These are phyloP conservation scores for Lates japonicus DNA, from an alignment of 2,797 vertebrate genomes.

Conservation along the genomic window DNA sequence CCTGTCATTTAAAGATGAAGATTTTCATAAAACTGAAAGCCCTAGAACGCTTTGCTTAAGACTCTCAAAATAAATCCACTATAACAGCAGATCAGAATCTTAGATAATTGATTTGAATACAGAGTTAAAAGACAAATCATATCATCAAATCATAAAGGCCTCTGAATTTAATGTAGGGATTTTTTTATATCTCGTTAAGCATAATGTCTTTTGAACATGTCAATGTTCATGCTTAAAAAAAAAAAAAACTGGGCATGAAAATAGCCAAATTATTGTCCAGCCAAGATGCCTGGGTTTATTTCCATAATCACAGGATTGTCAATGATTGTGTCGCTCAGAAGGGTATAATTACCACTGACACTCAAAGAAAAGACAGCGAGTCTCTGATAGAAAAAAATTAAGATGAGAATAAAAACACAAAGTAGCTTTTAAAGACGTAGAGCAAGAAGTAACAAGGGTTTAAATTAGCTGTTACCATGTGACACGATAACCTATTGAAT, in stretches of 20 bases:
- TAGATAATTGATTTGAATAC: neutral
- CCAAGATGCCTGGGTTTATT: neutral
- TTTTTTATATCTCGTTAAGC: neutral
- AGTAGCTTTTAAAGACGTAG: constrained; percentile 1
- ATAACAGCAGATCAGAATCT: neutral
- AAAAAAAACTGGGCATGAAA: neutral
- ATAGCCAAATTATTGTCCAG: constrained; percentile 5
- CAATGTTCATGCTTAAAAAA: neutral
- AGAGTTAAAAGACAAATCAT: constrained; percentile 11
- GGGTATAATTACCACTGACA: neutral
- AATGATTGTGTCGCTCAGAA: neutral
- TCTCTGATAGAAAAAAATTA: neutral
- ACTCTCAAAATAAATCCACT: neutral
- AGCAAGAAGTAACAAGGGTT: constrained; percentile 16
- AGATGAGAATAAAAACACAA: neutral
- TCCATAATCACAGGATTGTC: neutral
- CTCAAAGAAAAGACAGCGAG: neutral
- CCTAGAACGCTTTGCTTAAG: neutral
- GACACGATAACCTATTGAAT: constrained; percentile 11
- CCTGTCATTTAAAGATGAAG: neutral
- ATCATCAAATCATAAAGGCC: neutral
- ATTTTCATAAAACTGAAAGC: constrained; percentile 4
- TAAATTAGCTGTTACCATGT: constrained; percentile 8
- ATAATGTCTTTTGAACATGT: neutral
- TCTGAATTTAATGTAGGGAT: neutral